These are phyloP conservation scores for Chromoteleia sp. DNA, from an alignment of 2,888 invertebrate genomes.

Conservation along the genomic window DNA sequence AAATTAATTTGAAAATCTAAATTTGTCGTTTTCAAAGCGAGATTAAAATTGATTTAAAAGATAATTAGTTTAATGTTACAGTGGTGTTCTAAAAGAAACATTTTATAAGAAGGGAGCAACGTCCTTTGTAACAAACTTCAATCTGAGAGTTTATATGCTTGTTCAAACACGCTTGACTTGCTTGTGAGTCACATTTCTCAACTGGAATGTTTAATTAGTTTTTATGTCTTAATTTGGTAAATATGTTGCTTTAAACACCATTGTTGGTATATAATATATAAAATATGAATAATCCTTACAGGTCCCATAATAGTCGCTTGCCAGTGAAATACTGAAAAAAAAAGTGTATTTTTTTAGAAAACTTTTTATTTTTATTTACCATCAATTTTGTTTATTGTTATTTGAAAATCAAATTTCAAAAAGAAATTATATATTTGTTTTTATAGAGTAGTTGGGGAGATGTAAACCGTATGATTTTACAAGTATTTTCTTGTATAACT, in stretches of 20 bases:
- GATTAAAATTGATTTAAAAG: too few relatives aligned
- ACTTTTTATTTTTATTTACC: too few relatives aligned
- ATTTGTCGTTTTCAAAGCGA: too few relatives aligned
- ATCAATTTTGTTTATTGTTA: too few relatives aligned
- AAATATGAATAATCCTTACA: constrained; percentile 88
- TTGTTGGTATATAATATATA: constrained; percentile 27
- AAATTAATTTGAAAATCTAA: constrained; percentile 70
- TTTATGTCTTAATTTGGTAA: constrained; percentile 12
- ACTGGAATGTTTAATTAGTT: constrained; percentile 22
- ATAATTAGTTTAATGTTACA: neutral
- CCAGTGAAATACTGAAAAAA: constrained; percentile 99
- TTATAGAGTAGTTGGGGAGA: too few relatives aligned
- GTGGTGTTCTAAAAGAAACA: too few relatives aligned
- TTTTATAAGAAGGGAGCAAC: neutral
- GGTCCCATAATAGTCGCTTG: constrained; percentile 99
- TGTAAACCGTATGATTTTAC: constrained; percentile 12
- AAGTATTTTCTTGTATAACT: constrained; percentile 12
- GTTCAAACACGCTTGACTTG: neutral
- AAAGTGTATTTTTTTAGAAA: too few relatives aligned
- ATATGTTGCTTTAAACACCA: constrained; percentile 12
- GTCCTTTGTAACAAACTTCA: neutral
- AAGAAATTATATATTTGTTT: too few relatives aligned
- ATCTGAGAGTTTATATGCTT: constrained; percentile 10
- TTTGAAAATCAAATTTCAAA: too few relatives aligned
- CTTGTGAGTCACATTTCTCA: constrained; percentile 30